Evolutionary conservation across 2,888 invertebrate species (phyloP).

Genomic region (Caradrina clavipalpis): DNA sequence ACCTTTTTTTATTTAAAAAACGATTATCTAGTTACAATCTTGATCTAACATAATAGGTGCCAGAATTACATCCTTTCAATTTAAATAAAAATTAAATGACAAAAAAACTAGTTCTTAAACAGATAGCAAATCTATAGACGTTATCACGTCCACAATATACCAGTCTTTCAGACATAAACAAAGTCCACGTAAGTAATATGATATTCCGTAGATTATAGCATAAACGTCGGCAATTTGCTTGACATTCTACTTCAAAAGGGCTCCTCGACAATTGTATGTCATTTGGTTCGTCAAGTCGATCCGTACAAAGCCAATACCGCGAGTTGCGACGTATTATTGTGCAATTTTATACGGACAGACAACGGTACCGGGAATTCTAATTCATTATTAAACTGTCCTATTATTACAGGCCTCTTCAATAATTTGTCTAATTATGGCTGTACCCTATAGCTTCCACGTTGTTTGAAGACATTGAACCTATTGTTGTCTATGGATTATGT

Average conservation of each 20-base stretch:
- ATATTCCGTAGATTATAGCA: constrained; percentile 75
- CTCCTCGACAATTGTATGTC: constrained; percentile 78
- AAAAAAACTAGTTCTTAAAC: constrained; percentile 9
- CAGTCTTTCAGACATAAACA: constrained; percentile 18
- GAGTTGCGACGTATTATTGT: constrained; percentile 60
- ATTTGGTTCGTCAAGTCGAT: constrained; percentile 69
- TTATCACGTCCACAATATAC: constrained; percentile 4
- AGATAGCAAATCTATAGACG: constrained; percentile 17
- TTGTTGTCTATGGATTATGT: constrained; percentile 18
- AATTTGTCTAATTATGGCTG: constrained; percentile 24
- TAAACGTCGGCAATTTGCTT: constrained; percentile 76
- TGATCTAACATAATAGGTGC: constrained; percentile 6
- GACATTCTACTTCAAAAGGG: constrained; percentile 82
- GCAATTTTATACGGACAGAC: constrained; percentile 69
- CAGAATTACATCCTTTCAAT: constrained; percentile 2
- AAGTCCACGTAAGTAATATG: constrained; percentile 54
- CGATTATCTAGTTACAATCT: constrained; percentile 3
- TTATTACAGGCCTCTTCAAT: constrained; percentile 34
- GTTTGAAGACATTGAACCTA: constrained; percentile 19
- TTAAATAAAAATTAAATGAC: constrained; percentile 6
- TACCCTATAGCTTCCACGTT: neutral
- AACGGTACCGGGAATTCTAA: constrained; percentile 29
- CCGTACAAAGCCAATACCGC: constrained; percentile 55
- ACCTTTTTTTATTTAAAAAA: neutral
- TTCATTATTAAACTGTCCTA: constrained; percentile 50